A percentile compares a stretch with the other conserved stretches of the same genome.
Evolutionary conservation across 1,140 invertebrate species (phyloP).

Genomic region (Drosophila ohnishii): DNA sequence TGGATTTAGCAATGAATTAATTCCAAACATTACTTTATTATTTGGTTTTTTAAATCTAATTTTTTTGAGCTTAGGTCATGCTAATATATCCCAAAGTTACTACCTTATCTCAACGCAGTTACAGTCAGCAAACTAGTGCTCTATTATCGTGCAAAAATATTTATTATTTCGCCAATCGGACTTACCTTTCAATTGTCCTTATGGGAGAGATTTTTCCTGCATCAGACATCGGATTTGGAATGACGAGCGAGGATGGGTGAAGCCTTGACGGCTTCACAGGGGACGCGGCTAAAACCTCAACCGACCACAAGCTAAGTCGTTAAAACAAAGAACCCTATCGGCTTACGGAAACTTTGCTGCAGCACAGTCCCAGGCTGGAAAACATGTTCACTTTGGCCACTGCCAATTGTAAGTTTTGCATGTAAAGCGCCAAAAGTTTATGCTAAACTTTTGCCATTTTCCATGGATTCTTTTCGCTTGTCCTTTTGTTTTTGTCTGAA

Average conservation of each 20-base stretch:
- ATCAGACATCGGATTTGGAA: slow-evolving; percentile 34
- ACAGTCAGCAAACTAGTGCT: neutral
- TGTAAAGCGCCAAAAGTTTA: slow-evolving; percentile 77
- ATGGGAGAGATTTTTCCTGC: slow-evolving; percentile 17
- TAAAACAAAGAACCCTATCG: slow-evolving; percentile 76
- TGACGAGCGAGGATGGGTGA: slow-evolving; percentile 34
- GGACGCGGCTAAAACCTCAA: slow-evolving; percentile 21
- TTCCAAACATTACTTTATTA: too few species aligned
- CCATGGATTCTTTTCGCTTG: slow-evolving; percentile 44
- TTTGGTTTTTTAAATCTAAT: too few species aligned
- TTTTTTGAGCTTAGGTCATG: too few species aligned
- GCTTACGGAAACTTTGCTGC: slow-evolving; percentile 66
- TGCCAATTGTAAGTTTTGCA: slow-evolving; percentile 76
- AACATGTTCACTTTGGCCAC: slow-evolving; percentile 57
- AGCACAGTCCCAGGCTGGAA: slow-evolving; percentile 37
- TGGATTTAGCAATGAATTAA: neutral
- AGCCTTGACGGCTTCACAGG: slow-evolving; percentile 10
- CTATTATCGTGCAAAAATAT: slow-evolving; percentile 3
- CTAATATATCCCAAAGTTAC: too few species aligned
- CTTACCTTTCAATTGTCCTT: slow-evolving; percentile 34
- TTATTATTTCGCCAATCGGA: neutral
- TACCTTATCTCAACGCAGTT: too few species aligned
- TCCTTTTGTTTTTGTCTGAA: slow-evolving; percentile 45
- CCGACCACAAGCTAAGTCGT: slow-evolving; percentile 73
- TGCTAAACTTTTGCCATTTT: slow-evolving; percentile 73